phyloP scores from a whole-genome alignment of 1,140 invertebrate genomes.

The Antheraea pernyi region DNA sequence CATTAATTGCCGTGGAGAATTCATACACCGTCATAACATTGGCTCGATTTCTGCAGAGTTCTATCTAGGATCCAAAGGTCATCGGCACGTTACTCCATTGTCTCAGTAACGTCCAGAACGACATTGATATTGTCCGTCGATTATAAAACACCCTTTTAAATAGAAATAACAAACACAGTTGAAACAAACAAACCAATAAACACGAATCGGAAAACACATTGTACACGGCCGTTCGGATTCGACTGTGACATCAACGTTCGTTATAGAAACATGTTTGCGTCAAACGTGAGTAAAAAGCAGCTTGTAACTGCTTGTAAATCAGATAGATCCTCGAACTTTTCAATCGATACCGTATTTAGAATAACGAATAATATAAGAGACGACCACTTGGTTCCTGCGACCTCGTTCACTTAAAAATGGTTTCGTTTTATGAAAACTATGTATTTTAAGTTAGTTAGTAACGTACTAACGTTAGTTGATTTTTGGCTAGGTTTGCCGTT shows the following conservation, averaged over 20 bases:
- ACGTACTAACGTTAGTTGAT: too few species aligned
- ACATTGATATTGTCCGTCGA: not conserved
- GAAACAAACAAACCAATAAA: not conserved
- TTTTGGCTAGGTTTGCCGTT: too few species aligned
- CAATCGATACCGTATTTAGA: too few species aligned
- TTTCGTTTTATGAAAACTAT: too few species aligned
- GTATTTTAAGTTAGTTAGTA: too few species aligned
- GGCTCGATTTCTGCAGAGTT: too few species aligned
- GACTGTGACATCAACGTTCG: not conserved
- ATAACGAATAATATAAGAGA: too few species aligned
- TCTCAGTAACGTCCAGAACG: not conserved
- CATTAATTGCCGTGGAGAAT: too few species aligned
- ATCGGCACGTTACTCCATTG: not conserved
- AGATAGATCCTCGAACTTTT: not conserved
- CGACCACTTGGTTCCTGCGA: too few species aligned
- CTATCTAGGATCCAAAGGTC: not conserved
- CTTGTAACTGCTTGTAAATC: not conserved
- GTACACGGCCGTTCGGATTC: not conserved
- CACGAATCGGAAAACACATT: not conserved
- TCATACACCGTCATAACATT: too few species aligned
- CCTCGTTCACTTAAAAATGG: too few species aligned
- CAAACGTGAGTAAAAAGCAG: not conserved
- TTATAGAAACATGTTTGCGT: not conserved
- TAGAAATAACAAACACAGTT: not conserved
- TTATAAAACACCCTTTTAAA: not conserved